A percentile compares a stretch with the other conserved stretches of the same genome.
phyloP scores from a whole-genome alignment of 92 coral and sea anemone genomes.

The Paramuricea clavata region DNA sequence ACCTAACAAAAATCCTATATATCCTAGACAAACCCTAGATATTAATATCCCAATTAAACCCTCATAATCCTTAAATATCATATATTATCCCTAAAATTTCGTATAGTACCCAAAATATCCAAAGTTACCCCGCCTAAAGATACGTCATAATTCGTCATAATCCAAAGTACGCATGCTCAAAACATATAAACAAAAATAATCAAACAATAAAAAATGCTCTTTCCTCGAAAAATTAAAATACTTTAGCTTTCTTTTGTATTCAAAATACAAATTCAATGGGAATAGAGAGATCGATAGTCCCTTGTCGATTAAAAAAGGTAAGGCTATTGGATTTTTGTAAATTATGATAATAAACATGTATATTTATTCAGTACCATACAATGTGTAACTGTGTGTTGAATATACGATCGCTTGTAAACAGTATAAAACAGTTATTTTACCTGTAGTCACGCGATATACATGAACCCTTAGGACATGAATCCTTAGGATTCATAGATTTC shows the following conservation, averaged over 20 bases:
- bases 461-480: too few relatives aligned
- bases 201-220: neutral
- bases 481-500: too few relatives aligned
- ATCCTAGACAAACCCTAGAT: neutral
- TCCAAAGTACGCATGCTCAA: neutral
- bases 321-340: neutral
- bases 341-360: neutral
- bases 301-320: constrained; percentile 26
- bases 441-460: too few relatives aligned
- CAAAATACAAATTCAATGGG: constrained; percentile 21
- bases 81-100: neutral
- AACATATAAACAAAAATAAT: neutral
- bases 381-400: too few relatives aligned
- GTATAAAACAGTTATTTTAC: neutral
- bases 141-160: too few relatives aligned
- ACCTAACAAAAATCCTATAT: neutral
- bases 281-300: neutral
- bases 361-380: neutral
- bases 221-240: neutral
- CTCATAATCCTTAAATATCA: neutral
- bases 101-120: neutral
- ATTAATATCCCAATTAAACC: neutral
- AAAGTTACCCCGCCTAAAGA: neutral
- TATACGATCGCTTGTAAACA: neutral
- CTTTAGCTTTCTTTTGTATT: neutral